These are phyloP conservation scores for Smittia aterrima DNA, from an alignment of 2,888 invertebrate species.

Conservation along the genomic window DNA sequence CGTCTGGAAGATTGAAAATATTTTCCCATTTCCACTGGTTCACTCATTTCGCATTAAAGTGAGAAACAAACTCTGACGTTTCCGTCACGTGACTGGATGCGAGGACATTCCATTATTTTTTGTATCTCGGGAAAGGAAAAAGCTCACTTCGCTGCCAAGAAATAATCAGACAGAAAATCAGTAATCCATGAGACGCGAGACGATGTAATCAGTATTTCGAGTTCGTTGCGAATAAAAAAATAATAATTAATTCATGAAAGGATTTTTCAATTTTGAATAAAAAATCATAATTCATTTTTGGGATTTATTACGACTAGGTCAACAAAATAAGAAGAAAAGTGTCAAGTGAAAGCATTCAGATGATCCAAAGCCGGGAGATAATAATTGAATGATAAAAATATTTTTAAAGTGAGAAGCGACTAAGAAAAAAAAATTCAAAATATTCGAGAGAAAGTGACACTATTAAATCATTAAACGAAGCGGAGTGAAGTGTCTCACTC, in stretches of 20 bases:
- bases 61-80: neutral
- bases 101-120: neutral
- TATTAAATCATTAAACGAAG: too few species aligned
- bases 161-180: slow-evolving; percentile 27
- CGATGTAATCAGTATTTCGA: slow-evolving; percentile 30
- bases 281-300: neutral
- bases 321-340: neutral
- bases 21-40: neutral
- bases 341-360: neutral
- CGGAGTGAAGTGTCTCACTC: too few species aligned
- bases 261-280: too few species aligned
- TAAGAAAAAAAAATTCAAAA: too few species aligned
- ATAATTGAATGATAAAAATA: too few species aligned
- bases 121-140: neutral
- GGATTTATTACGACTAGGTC: neutral
- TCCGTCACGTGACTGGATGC: neutral
- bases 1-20: neutral
- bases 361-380: neutral
- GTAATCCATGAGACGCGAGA: slow-evolving; percentile 33
- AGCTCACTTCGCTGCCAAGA: neutral
- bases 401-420: too few species aligned
- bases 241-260: neutral
- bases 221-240: neutral
- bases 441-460: too few species aligned
- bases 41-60: neutral